These are phyloP conservation scores for Isotomurus palustris DNA, from an alignment of 2,888 invertebrate genomes.

Conservation along the genomic window DNA sequence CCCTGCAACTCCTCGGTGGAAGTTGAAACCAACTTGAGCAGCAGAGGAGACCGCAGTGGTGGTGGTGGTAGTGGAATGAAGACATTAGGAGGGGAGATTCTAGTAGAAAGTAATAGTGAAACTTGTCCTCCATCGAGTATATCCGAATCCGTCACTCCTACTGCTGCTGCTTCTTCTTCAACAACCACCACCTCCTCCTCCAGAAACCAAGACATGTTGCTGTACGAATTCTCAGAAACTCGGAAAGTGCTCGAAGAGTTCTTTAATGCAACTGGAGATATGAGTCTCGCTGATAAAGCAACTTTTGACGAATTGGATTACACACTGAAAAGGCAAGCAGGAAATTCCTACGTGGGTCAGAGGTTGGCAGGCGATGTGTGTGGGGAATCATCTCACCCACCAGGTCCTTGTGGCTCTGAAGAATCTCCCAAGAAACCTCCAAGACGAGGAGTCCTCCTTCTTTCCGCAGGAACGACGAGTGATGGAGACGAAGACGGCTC, in stretches of 20 bases:
- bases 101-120: conserved; percentile 18
- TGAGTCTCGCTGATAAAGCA: conserved; percentile 10
- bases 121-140: neutral
- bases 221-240: conserved; percentile 89
- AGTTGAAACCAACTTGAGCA: conserved; percentile 13
- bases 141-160: neutral
- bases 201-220: conserved; percentile 60
- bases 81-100: conserved; percentile 23
- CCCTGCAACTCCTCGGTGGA: conserved; percentile 3
- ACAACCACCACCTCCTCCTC: too few species aligned
- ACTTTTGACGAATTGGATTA: conserved; percentile 61
- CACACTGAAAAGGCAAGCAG: conserved; percentile 66
- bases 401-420: conserved; percentile 46
- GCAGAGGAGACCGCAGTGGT: conserved; percentile 29
- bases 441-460: conserved; percentile 36
- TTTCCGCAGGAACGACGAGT: too few species aligned
- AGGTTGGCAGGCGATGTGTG: conserved; percentile 61
- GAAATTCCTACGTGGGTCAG: conserved; percentile 73
- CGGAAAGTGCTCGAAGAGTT: conserved; percentile 87
- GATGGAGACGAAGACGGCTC: conserved; percentile 33
- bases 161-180: neutral
- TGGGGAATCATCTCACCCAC: too few species aligned
- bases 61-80: conserved; percentile 31
- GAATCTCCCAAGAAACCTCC: conserved; percentile 58
- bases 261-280: conserved; percentile 59